phyloP scores from a whole-genome alignment of 2,888 invertebrate genomes.

The Lithophane ornitopus region DNA sequence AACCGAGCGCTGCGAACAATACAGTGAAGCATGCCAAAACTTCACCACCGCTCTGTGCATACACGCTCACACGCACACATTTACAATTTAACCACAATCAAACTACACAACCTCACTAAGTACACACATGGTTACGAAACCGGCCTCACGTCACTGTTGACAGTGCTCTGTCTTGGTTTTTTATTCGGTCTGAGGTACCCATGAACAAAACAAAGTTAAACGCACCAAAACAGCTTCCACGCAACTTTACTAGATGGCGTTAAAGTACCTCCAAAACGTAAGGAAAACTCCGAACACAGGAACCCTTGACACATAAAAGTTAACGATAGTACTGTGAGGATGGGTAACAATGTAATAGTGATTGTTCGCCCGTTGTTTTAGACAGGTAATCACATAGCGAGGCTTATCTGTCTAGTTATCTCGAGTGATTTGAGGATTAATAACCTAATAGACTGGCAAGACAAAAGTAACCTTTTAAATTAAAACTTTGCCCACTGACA shows the following conservation, averaged over 20 bases:
- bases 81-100: too few species aligned
- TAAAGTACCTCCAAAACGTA: conserved; percentile 24
- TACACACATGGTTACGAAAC: too few species aligned
- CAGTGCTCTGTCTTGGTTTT: too few species aligned
- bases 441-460: not conserved
- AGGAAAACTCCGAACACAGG: conserved; percentile 15
- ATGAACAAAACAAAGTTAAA: conserved; percentile 8
- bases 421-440: conserved; percentile 32
- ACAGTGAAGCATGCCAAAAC: too few species aligned
- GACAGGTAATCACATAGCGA: conserved; percentile 53
- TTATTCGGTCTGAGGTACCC: not conserved
- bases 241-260: conserved; percentile 39
- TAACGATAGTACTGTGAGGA: conserved; percentile 41
- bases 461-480: not conserved
- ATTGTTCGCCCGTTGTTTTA: conserved; percentile 48
- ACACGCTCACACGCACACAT: too few species aligned
- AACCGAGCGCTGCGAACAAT: too few species aligned
- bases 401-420: conserved; percentile 35
- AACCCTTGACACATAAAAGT: conserved; percentile 48
- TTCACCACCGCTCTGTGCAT: too few species aligned
- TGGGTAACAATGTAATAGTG: conserved; percentile 47
- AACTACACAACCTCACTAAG: too few species aligned
- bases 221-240: conserved; percentile 23
- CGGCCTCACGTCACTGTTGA: too few species aligned
- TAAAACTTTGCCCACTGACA: too few species aligned